Conservation (phyloP, 1,140 invertebrate species). For the Danaus melanippus region DNA sequence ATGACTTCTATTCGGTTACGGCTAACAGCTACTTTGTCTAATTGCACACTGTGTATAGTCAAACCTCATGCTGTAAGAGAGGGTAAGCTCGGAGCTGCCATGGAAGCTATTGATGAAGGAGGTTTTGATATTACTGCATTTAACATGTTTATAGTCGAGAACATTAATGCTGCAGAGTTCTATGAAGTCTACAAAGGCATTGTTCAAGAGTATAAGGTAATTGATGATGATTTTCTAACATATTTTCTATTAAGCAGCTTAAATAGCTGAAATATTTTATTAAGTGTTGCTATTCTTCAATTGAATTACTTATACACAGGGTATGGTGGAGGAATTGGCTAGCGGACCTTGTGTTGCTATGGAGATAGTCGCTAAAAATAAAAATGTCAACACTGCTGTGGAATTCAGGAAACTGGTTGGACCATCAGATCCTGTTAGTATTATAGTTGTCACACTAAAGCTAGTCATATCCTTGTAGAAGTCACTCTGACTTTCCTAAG, state of each 20-base stretch:
- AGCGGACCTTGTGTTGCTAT: conserved; percentile 89
- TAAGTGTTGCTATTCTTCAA: neutral
- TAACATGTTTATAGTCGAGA: conserved; percentile 84
- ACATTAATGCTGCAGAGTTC: conserved; percentile 90
- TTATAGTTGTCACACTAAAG: conserved; percentile 6
- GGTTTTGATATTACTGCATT: conserved; percentile 86
- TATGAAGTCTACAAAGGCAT: conserved; percentile 95
- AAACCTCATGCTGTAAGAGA: conserved; percentile 92
- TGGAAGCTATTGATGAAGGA: conserved; percentile 81
- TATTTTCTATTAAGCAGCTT: too few relatives aligned
- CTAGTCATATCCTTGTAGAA: neutral
- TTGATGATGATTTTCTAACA: neutral
- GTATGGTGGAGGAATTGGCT: conserved; percentile 86
- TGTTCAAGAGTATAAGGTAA: conserved; percentile 84
- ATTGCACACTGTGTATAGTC: conserved; percentile 88
- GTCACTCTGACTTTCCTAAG: too few relatives aligned
- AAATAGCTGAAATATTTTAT: too few relatives aligned
- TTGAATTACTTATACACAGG: conserved; percentile 62
- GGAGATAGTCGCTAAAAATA: conserved; percentile 82
- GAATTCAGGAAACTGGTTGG: conserved; percentile 90
- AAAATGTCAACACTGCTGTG: conserved; percentile 74
- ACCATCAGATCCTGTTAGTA: conserved; percentile 87
- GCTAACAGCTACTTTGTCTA: conserved; percentile 74
- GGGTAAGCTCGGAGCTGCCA: conserved; percentile 79
- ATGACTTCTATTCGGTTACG: conserved; percentile 60